A percentile compares a stretch with the other conserved stretches of the same genome.
Conservation (phyloP, 2,888 invertebrate genomes). For the Alloscopus bannaensis region DNA sequence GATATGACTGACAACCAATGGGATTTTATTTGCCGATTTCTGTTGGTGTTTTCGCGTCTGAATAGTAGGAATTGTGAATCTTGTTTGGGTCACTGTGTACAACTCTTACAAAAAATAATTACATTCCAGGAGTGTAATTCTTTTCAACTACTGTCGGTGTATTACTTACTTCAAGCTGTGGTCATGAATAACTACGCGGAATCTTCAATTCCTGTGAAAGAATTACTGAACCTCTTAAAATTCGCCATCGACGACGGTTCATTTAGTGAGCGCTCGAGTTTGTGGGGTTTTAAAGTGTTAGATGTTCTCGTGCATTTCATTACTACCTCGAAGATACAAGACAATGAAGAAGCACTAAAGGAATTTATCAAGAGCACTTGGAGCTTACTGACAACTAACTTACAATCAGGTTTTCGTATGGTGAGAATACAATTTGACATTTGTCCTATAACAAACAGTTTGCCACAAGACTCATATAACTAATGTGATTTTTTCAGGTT, state of each 20-base stretch:
- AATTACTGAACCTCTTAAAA: conserved; percentile 1
- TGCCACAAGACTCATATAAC: background rate
- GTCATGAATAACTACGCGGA: too few species aligned
- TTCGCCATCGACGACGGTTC: conserved; percentile 1
- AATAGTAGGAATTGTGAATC: conserved; percentile 55
- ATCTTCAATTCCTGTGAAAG: conserved; percentile 32
- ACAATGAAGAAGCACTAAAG: conserved; percentile 8
- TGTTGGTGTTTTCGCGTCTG: conserved; percentile 57
- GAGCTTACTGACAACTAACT: conserved; percentile 34
- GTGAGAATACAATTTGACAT: conserved; percentile 22
- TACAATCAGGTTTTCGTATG: conserved; percentile 61
- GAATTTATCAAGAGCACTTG: conserved; percentile 20
- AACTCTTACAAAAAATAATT: too few species aligned
- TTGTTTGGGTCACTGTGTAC: too few species aligned
- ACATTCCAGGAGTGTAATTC: too few species aligned
- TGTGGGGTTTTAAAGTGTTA: conserved; percentile 60
- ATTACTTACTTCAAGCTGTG: conserved; percentile 37
- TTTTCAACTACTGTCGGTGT: too few species aligned
- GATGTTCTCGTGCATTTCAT: conserved; percentile 50
- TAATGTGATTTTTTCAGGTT: conserved; percentile 34
- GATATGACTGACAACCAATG: conserved; percentile 16
- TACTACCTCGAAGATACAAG: conserved; percentile 7
- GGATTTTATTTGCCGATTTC: conserved; percentile 24
- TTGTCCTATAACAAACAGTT: too few species aligned
- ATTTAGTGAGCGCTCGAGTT: background rate